Base-by-base conservation (phyloP, 2,888 invertebrate species). In the Phyllotreta cruciferae region DNA sequence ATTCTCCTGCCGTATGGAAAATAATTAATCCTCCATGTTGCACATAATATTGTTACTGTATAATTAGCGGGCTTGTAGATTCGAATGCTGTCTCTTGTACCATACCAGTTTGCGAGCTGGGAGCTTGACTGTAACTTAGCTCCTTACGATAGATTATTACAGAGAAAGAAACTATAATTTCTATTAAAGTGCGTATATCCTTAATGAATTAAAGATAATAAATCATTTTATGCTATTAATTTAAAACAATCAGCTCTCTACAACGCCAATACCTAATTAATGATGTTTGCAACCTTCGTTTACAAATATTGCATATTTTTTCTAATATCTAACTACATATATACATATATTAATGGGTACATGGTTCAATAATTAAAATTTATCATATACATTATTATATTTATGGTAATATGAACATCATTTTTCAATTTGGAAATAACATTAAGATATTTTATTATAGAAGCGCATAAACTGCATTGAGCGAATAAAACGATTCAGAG, bases 11-110 rank as follows among this genome's bases (percentile, higher is more conserved):
- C 78, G 79, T 79, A 79, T 77, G 72, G 75, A 75, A 78, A 77
- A 80, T 81, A 80, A 81, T 80, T 80, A 81, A 81, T 81, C 79
- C 78, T 75, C 77, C 73, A 73, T 78, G 79, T 79, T 75, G 78
- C 79, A 78, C 79, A 79, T 80, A 80, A 81, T 81, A 81, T 80
- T 79, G 80, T 80, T 80, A 79, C 80, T 75, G 79, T 77, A 81
- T 80, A 81, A 81, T 81, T 81, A 80, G 79, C 74, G 75, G 75
- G 75, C 79, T 71, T 80, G 79, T 80, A 78, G 74, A 75, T 76
- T 74, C 76, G 78, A 75, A 75, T 76, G 74, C 74, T 76, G 75
- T 74, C 75, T 76, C 72, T 72, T 72, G 64, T 60, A 52, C 54
- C 24, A 24, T 14, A 60, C 55, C 54, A 71, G 75, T 68, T 76